These are phyloP conservation scores for Rhadinocentrus ornatus DNA, from an alignment of 2,797 vertebrate genomes.

Conservation along the genomic window DNA sequence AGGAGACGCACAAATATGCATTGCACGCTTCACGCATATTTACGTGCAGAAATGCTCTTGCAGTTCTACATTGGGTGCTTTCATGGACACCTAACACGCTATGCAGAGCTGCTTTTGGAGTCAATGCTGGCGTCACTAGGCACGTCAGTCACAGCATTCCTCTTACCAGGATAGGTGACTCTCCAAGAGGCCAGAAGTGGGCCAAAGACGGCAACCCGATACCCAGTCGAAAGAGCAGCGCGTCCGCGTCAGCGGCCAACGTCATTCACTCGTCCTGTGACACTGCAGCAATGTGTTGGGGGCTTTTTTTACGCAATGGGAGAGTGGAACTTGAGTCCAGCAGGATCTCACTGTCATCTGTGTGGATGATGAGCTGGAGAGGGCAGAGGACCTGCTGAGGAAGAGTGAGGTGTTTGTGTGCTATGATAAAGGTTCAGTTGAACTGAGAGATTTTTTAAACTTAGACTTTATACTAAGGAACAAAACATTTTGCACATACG, in stretches of 20 bases:
- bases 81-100: slow-evolving; percentile 69
- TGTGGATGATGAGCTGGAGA: slow-evolving; percentile 63
- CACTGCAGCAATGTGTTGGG: slow-evolving; percentile 85
- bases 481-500: slow-evolving; percentile 53
- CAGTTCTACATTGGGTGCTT: slow-evolving; percentile 41
- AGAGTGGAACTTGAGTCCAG: slow-evolving; percentile 83
- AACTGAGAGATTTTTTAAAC: slow-evolving; percentile 33
- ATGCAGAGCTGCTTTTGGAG: slow-evolving; percentile 73
- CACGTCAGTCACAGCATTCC: slow-evolving; percentile 82
- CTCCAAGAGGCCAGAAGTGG: slow-evolving; percentile 74
- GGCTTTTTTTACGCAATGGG: slow-evolving; percentile 83
- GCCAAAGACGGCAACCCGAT: slow-evolving; percentile 81
- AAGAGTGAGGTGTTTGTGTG: slow-evolving; percentile 47
- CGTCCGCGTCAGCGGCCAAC: slow-evolving; percentile 73
- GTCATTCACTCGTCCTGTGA: slow-evolving; percentile 86
- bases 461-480: slow-evolving; percentile 23
- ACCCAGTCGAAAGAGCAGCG: slow-evolving; percentile 74
- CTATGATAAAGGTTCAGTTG: slow-evolving; percentile 42
- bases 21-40: slow-evolving; percentile 59
- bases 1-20: slow-evolving; percentile 68
- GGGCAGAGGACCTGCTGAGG: slow-evolving; percentile 52
- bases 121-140: slow-evolving; percentile 75
- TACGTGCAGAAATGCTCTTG: slow-evolving; percentile 49
- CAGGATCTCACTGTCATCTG: slow-evolving; percentile 78
- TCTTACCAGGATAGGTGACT: slow-evolving; percentile 76